Evolutionary conservation across 2,888 invertebrate genomes (phyloP).

Genomic region (Nebria salina): DNA sequence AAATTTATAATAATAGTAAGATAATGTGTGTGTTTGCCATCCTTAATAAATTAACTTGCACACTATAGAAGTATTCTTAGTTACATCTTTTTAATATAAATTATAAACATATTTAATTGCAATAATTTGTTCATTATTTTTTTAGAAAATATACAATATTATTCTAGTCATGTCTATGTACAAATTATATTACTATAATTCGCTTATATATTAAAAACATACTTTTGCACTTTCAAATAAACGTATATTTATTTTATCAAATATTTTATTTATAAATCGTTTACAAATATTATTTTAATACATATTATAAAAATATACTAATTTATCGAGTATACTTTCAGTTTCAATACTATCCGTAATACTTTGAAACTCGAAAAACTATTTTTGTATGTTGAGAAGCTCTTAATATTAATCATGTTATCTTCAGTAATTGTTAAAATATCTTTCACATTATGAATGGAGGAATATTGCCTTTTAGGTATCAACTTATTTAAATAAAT

Average conservation of each 20-base stretch:
- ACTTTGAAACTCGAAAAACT: no score
- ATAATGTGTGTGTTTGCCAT: constrained; percentile 9
- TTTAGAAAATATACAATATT: constrained; percentile 7
- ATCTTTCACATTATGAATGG: no score
- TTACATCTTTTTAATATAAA: constrained; percentile 6
- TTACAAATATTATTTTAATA: no score
- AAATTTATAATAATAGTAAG: constrained; percentile 20
- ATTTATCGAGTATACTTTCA: no score
- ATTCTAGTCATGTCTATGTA: constrained; percentile 39
- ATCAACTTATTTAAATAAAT: no score
- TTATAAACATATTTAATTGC: constrained; percentile 8
- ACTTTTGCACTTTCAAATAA: background rate
- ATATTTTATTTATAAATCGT: no score
- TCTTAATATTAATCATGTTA: no score
- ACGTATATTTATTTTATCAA: background rate
- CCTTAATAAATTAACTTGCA: constrained; percentile 31
- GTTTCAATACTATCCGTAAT: no score
- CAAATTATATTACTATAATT: constrained; percentile 26
- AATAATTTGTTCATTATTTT: constrained; percentile 3
- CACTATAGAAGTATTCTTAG: constrained; percentile 17
- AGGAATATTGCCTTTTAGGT: no score
- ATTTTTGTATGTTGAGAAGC: no score
- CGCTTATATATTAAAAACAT: background rate
- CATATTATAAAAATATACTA: no score
- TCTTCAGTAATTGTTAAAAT: no score